These are phyloP conservation scores for Coboldia fuscipes DNA, from an alignment of 1,140 invertebrate species.

Conservation along the genomic window DNA sequence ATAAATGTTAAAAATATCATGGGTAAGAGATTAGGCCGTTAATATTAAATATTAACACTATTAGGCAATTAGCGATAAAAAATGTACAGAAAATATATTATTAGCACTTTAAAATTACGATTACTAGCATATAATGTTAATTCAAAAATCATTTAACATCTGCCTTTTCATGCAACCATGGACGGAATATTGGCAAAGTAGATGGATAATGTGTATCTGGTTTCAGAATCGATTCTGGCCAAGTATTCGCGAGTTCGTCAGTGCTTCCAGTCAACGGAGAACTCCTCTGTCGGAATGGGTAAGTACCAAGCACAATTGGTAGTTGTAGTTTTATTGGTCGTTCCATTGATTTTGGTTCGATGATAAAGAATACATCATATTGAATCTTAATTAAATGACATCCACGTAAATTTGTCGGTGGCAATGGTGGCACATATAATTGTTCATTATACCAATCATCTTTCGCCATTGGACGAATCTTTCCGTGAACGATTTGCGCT, in stretches of 20 bases:
- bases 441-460: constrained; percentile 81
- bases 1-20: too few species aligned
- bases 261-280: too few species aligned
- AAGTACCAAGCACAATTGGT: constrained; percentile 84
- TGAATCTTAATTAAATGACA: constrained; percentile 87
- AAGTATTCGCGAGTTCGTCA: constrained; percentile 31
- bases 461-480: constrained; percentile 56
- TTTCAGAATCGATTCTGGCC: constrained; percentile 34
- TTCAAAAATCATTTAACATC: constrained; percentile 7
- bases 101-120: too few species aligned
- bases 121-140: too few species aligned
- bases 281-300: constrained; percentile 42
- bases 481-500: constrained; percentile 56
- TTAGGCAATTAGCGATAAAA: too few species aligned
- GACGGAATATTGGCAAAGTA: constrained; percentile 77
- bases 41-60: too few species aligned
- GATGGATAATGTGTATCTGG: constrained; percentile 72
- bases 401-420: constrained; percentile 85
- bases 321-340: constrained; percentile 82
- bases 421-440: constrained; percentile 80
- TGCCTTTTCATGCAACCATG: constrained; percentile 47
- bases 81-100: too few species aligned
- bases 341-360: constrained; percentile 74
- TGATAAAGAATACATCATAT: constrained; percentile 85
- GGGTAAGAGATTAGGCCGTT: too few species aligned